These are phyloP conservation scores for Eilema caniola DNA, from an alignment of 2,888 invertebrate genomes.

Conservation along the genomic window DNA sequence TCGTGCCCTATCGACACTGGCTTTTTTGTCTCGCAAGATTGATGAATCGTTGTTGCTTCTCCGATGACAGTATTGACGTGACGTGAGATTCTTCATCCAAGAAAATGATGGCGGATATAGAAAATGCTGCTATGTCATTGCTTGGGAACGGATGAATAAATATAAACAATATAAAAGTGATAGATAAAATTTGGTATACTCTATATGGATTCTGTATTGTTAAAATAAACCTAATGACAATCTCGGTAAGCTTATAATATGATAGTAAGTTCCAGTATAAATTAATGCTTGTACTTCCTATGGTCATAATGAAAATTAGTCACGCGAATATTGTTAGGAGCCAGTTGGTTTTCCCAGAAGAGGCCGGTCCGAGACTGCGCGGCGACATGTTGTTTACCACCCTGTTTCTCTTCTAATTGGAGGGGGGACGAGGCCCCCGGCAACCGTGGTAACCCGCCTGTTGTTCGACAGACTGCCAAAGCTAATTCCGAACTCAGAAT, in stretches of 20 bases:
- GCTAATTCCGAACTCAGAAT: not conserved
- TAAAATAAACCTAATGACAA: not conserved
- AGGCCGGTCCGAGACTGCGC: constrained; percentile 10
- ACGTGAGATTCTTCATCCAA: constrained; percentile 53
- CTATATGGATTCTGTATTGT: not conserved
- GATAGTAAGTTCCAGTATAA: constrained; percentile 15
- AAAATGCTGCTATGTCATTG: constrained; percentile 34
- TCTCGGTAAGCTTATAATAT: not conserved
- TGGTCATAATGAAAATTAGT: constrained; percentile 11
- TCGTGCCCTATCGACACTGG: constrained; percentile 72
- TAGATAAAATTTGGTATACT: no score
- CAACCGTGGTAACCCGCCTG: constrained; percentile 4
- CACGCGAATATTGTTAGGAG: constrained; percentile 10
- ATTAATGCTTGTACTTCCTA: constrained; percentile 18
- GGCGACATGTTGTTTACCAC: constrained; percentile 13
- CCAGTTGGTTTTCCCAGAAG: constrained; percentile 10
- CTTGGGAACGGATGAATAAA: not conserved
- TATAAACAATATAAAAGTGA: constrained; percentile 3
- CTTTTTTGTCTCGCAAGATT: constrained; percentile 77
- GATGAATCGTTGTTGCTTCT: constrained; percentile 65
- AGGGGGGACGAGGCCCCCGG: constrained; percentile 6
- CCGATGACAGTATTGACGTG: constrained; percentile 67
- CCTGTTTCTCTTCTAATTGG: constrained; percentile 9
- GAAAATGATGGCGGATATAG: constrained; percentile 36
- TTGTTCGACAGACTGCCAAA: constrained; percentile 7